Conservation (phyloP, 2,888 invertebrate species). For the Sinelater perroti region DNA sequence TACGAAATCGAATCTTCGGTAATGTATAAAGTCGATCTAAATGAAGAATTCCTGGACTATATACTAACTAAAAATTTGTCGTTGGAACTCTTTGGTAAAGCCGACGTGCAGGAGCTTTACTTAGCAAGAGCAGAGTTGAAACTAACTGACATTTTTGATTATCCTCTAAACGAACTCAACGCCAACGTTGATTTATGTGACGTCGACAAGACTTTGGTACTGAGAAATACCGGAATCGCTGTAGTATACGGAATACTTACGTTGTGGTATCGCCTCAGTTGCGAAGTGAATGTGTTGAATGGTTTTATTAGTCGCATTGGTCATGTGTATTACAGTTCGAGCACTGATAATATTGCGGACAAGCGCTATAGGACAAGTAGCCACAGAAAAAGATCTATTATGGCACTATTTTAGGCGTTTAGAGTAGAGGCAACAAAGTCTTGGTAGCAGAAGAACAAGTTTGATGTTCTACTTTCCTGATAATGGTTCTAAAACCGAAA, state of each 20-base stretch:
- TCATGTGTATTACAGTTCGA: conserved; percentile 10
- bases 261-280: conserved; percentile 22
- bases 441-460: conserved; percentile 11
- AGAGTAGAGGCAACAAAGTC: conserved; percentile 12
- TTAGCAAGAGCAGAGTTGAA: conserved; percentile 33
- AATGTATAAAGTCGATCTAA: conserved; percentile 25
- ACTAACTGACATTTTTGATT: conserved; percentile 19
- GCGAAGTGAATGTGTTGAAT: conserved; percentile 5
- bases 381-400: background rate
- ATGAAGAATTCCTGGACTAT: conserved; percentile 29
- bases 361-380: background rate
- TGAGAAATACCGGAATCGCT: conserved; percentile 20
- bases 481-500: background rate
- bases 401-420: background rate
- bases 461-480: background rate
- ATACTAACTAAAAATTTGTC: conserved; percentile 15
- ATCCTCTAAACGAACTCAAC: conserved; percentile 22
- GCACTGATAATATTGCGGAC: background rate
- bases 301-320: background rate
- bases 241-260: conserved; percentile 19
- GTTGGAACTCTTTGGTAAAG: conserved; percentile 27
- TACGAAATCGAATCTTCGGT: conserved; percentile 24
- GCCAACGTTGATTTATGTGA: conserved; percentile 23
- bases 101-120: conserved; percentile 21
- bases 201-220: conserved; percentile 21